Conservation (phyloP, 2,797 vertebrate species). For the Sebastes glaucus region DNA sequence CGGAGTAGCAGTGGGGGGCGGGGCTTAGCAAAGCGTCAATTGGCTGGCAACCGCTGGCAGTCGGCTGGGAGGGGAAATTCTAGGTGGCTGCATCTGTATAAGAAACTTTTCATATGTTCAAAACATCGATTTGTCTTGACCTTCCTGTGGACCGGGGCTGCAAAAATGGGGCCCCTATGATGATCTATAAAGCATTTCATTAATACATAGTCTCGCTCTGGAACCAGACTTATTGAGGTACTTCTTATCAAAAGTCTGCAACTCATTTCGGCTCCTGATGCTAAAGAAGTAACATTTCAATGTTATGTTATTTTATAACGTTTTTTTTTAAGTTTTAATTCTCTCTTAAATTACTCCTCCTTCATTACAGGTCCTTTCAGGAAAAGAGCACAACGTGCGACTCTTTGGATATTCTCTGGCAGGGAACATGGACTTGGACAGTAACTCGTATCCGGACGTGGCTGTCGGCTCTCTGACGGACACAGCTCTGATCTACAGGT, state of each 20-base stretch:
- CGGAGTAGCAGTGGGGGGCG: too few species aligned
- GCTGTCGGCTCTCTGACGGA: constrained; percentile 96
- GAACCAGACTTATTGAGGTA: not conserved
- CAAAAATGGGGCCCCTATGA: not conserved
- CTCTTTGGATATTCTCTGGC: constrained; percentile 96
- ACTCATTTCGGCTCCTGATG: not conserved
- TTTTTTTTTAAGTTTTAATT: not conserved
- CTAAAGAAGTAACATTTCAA: not conserved
- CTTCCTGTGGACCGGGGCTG: not conserved
- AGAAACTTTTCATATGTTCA: not conserved
- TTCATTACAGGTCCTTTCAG: constrained; percentile 87
- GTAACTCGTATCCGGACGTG: constrained; percentile 95
- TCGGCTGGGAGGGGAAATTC: too few species aligned
- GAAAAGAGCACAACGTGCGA: constrained; percentile 77
- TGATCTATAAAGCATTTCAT: not conserved
- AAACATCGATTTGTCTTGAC: not conserved
- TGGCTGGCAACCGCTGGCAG: too few species aligned
- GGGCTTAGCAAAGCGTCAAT: too few species aligned
- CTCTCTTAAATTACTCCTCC: not conserved
- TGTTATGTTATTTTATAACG: not conserved
- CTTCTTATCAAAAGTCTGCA: not conserved
- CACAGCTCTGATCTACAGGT: constrained; percentile 93
- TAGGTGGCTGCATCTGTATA: too few species aligned
- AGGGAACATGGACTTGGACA: constrained; percentile 96
- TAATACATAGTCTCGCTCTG: not conserved